Evolutionary conservation across 2,888 invertebrate genomes (phyloP), one percentile per base, ranked within the genome.

Genomic region (Iphiclides podalirius): DNA sequence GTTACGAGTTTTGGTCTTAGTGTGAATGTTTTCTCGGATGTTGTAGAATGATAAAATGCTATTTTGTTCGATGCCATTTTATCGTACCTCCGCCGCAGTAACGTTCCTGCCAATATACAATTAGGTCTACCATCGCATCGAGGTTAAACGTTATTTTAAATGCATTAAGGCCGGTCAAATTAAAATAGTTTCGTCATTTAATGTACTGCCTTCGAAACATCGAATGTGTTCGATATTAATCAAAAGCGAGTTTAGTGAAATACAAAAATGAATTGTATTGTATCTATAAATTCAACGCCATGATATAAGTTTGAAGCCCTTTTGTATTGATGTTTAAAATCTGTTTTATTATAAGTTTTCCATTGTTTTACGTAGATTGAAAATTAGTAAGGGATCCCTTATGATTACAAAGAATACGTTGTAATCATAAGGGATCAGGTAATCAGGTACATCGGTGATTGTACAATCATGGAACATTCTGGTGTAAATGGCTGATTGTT

Each of bases 31-130:
- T 73, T 76, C 76, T 75, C 75, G 78, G 79, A 77, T 80, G 70
- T 70, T 61, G 72, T 74, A 70, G 70, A 70, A 69, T 82, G 84
- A 83, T 84, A 85, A 83, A 78, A 74, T 76, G 77, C 77, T 80
- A 79, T 77, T 82, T 78, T 74, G 71, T 77, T 69, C 65, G 66
- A 63, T 61, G 67, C 65, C 72, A 70, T 71, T 77, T 78, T 75
- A 79, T 77, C 70, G 56, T 55, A 51, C 54, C 54, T 53, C 54
- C 55, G 63, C 63, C 58, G 64, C 64, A 62, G 69, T 70, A 71
- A 70, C 66, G 67, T 67, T 63, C 66, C 57, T 52, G 61, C 62
- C 62, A 60, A 64, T 63, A 64, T 67, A 66, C 61, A 65, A 67
- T 71, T 67, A 66, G 52, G 59, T 58, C 63, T 67, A 64, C 63